These are phyloP conservation scores for Macaria notata DNA, from an alignment of 2,888 invertebrate species.

Conservation along the genomic window DNA sequence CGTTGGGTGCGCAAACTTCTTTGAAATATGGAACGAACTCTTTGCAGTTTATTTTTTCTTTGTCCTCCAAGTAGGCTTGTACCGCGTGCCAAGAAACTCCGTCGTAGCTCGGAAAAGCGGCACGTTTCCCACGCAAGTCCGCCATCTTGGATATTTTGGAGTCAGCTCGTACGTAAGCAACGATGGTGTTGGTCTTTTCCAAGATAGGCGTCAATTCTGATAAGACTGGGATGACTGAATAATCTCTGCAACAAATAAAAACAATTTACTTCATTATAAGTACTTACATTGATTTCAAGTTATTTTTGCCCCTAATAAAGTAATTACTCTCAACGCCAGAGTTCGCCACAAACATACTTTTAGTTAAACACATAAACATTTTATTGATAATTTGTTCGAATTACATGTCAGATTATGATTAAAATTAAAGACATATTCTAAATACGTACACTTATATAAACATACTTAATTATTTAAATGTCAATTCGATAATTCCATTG, in stretches of 20 bases:
- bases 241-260: conserved; percentile 70
- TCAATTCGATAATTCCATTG: too few relatives aligned
- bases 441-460: too few relatives aligned
- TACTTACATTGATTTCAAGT: too few relatives aligned
- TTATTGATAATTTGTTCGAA: too few relatives aligned
- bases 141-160: conserved; percentile 81
- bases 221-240: conserved; percentile 80
- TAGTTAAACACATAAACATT: too few relatives aligned
- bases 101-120: conserved; percentile 91
- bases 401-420: too few relatives aligned
- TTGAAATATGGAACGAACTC: conserved; percentile 82
- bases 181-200: conserved; percentile 83
- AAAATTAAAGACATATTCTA: too few relatives aligned
- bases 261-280: too few relatives aligned
- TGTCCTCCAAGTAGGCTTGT: conserved; percentile 62
- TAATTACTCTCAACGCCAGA: too few relatives aligned
- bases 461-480: too few relatives aligned
- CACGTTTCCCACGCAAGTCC: conserved; percentile 87
- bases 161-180: conserved; percentile 85
- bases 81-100: conserved; percentile 87
- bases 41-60: conserved; percentile 65
- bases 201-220: conserved; percentile 83
- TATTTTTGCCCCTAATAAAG: too few relatives aligned
- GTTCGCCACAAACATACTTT: too few relatives aligned
- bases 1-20: conserved; percentile 84